Evolutionary conservation across 2,888 invertebrate species (phyloP), one percentile per base, ranked within the genome.

Genomic region (Tinea trinotella): DNA sequence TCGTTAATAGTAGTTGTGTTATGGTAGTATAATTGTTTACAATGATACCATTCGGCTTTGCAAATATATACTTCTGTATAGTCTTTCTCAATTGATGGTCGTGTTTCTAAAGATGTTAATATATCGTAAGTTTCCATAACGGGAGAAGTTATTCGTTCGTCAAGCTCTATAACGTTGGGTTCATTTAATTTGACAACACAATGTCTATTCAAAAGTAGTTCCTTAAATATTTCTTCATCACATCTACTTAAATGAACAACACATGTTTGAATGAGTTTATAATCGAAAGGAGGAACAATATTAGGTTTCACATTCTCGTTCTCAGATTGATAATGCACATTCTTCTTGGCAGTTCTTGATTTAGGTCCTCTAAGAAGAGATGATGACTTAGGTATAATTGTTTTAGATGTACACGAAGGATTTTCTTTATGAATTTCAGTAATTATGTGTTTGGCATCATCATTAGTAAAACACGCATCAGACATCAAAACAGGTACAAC

Each of bases 91-190:
- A 2, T 46, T 5, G 12, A 7, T 17, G 18, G 2, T n/a, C 19
- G 18, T 19, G 17, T 19, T 40, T 46, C 3, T 52, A 35, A n/a
- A 17, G 60, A 56, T 18, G 59, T 66, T 53, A 76, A 64, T 3
- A 61, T 56, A 22, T 75, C 71, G 58, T 62, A 70, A 19, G 64
- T 61, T 55, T 68, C 66, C 60, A 76, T 72, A 1, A 76, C 74
- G 9, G 77, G 76, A 10, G 76, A 76, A 57, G 57, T 68, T n/a
- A n/a, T 56, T 60, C 13, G 12, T 12, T 13, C 40, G 15, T 40
- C 13, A 13, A 40, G 12, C 35, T 7, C 2, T 40, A 13, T 6
- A 2, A 61, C 36, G 56, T 79, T 75, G 59, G 73, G 76, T 57
- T 72, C 66, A 48, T 67, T 56, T 54, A 80, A 62, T 56, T 65